Base-by-base conservation (phyloP, 2,113 vertebrate genomes). In the Cichladusa arquata region DNA sequence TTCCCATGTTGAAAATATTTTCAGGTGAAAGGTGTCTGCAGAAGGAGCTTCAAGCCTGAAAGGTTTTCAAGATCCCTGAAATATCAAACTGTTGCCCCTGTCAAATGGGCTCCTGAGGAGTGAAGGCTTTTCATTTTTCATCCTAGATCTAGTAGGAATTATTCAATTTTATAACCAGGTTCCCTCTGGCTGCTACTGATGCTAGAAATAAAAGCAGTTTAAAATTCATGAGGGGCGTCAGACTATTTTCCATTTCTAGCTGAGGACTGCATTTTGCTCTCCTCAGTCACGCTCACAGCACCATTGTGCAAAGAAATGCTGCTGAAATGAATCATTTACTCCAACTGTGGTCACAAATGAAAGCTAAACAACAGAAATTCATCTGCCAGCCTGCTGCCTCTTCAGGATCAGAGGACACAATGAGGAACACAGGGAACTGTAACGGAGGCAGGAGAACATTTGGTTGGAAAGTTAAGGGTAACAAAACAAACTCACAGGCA, bases 161-260 rank as follows among this genome's bases (percentile, higher is more conserved):
- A 78, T 81, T 89, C 36, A 40, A n/a, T 93, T 86, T 83, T 86
- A 60, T 64, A 89, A 81, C 47, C n/a, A 86, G 36, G 19, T 57
- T 93, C 90, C 81, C 57, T 81, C 61, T 91, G 57, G 20, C 65
- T 84, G 67, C 51, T 86, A 51, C 64, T 90, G 65, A 73, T 67
- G 72, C 47, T 90, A 90, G 76, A 94, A 96, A 92, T 81, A 94
- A 86, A 96, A 86, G 44, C 36, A 93, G 28, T 81, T 95, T 86
- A 94, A 93, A 94, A 84, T 92, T 89, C 91, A 92, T 91, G 57
- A 92, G 40, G 61, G 50, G 25, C 40, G 82, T 50, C 77, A 89
- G 88, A 80, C 60, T 88, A 22, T 84, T 93, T 92, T 91, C 91
- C 40, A 36, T 91, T 94, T 86, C 73, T 88, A 84, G 65, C 34